A percentile compares a stretch with the other conserved stretches of the same genome.
Evolutionary conservation across 2,888 invertebrate species (phyloP).

Genomic region (Drosophila fungiperda): DNA sequence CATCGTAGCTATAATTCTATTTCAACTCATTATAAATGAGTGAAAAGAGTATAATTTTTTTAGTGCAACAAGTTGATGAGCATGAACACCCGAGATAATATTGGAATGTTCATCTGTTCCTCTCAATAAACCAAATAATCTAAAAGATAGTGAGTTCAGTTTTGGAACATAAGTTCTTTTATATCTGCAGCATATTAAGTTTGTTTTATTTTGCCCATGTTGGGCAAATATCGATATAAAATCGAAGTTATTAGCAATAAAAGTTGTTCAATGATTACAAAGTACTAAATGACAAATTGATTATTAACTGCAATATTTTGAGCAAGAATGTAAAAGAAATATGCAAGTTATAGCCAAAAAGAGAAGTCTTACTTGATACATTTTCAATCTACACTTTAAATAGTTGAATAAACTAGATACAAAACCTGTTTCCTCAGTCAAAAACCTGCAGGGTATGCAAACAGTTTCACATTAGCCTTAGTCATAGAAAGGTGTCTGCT

Average conservation of each 20-base stretch:
- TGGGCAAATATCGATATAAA: not conserved
- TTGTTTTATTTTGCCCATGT: not conserved
- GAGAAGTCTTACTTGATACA: not conserved
- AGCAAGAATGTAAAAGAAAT: not conserved
- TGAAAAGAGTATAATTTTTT: not conserved
- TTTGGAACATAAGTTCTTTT: not conserved
- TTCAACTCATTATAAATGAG: not conserved
- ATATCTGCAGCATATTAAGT: not conserved
- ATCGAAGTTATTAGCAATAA: not conserved
- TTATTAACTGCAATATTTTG: not conserved
- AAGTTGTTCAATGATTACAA: not conserved
- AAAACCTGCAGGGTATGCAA: constrained; percentile 19
- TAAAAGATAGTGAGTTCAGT: accelerated
- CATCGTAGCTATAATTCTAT: not conserved
- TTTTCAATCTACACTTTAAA: not conserved
- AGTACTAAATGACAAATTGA: not conserved
- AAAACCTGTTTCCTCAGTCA: not conserved
- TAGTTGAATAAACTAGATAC: not conserved
- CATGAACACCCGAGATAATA: not conserved
- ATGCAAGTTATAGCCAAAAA: not conserved
- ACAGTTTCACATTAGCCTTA: constrained; percentile 16
- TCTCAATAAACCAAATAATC: not conserved
- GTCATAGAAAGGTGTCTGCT: constrained; percentile 28
- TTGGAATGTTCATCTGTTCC: not conserved
- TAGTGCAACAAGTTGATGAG: not conserved